phyloP scores from a whole-genome alignment of 2,113 vertebrate genomes.

The Cynoglossus semilaevis region DNA sequence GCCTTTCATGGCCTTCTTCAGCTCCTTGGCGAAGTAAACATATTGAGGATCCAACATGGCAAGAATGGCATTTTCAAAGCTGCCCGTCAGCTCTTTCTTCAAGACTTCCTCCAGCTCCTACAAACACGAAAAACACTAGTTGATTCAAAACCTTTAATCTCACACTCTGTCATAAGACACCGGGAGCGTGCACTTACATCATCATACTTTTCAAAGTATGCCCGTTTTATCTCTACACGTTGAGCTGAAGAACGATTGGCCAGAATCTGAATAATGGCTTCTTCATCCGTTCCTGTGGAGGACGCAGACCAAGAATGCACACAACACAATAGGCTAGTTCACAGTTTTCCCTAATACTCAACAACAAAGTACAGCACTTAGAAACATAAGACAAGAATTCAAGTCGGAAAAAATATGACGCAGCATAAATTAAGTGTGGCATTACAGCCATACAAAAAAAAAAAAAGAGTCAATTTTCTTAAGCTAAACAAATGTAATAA shows the following conservation, averaged over 20 bases:
- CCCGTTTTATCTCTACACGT: conserved; percentile 76
- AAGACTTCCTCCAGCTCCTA: conserved; percentile 89
- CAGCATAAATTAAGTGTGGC: too few relatives aligned
- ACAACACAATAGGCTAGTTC: background rate
- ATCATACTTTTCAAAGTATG: conserved; percentile 80
- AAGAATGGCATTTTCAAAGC: conserved; percentile 83
- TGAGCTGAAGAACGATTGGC: conserved; percentile 74
- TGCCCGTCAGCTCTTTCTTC: conserved; percentile 87
- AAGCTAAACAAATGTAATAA: too few relatives aligned
- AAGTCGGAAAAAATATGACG: too few relatives aligned
- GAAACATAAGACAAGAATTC: too few relatives aligned
- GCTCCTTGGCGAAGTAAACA: conserved; percentile 81
- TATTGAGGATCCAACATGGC: conserved; percentile 86
- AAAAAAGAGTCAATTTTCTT: too few relatives aligned
- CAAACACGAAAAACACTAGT: too few relatives aligned
- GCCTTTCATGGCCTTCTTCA: conserved; percentile 88
- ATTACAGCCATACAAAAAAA: too few relatives aligned
- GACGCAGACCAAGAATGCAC: background rate
- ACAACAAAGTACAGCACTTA: too few relatives aligned
- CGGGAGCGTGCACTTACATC: conserved; percentile 62
- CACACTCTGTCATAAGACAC: too few relatives aligned
- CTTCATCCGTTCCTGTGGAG: conserved; percentile 76
- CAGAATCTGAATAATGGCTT: conserved; percentile 74
- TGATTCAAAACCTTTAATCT: too few relatives aligned
- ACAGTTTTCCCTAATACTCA: too few relatives aligned